phyloP scores from a whole-genome alignment of 2,797 vertebrate genomes.

The Mus minutoides region DNA sequence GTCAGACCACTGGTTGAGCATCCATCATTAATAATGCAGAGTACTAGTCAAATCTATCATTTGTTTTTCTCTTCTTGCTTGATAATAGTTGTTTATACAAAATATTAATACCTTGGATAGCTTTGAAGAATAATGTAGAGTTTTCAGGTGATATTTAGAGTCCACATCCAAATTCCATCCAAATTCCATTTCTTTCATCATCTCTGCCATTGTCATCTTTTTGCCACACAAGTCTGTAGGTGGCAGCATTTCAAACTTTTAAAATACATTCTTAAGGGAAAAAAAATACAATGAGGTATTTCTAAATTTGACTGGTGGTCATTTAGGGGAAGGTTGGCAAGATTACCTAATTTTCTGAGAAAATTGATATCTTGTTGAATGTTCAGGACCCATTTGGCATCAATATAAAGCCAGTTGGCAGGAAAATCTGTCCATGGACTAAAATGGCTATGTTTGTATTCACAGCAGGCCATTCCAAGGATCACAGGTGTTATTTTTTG shows the following conservation, averaged over 20 bases:
- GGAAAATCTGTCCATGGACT: constrained; percentile 26
- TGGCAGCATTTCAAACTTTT: constrained; percentile 84
- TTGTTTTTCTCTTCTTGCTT: constrained; percentile 25
- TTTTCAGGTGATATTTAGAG: constrained; percentile 36
- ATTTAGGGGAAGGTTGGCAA: constrained; percentile 48
- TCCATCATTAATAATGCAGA: background rate
- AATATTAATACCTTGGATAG: background rate
- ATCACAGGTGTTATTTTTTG: background rate
- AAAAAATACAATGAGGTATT: background rate
- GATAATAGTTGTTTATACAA: constrained; percentile 16
- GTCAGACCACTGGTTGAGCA: background rate
- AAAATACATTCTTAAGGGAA: constrained; percentile 29
- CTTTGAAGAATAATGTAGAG: background rate
- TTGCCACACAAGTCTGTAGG: constrained; percentile 77
- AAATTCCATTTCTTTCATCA: background rate
- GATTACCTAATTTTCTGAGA: constrained; percentile 24
- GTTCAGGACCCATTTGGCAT: constrained; percentile 44
- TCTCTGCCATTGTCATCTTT: background rate
- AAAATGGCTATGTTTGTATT: constrained; percentile 49
- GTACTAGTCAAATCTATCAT: constrained; percentile 34
- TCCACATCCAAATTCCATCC: background rate
- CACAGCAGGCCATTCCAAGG: constrained; percentile 24
- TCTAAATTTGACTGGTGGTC: background rate
- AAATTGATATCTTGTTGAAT: constrained; percentile 60
- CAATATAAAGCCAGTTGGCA: constrained; percentile 11